A percentile compares a stretch with the other conserved stretches of the same genome.
These are phyloP conservation scores for Parasteatoda lunata DNA, from an alignment of 2,888 invertebrate genomes.

Conservation along the genomic window DNA sequence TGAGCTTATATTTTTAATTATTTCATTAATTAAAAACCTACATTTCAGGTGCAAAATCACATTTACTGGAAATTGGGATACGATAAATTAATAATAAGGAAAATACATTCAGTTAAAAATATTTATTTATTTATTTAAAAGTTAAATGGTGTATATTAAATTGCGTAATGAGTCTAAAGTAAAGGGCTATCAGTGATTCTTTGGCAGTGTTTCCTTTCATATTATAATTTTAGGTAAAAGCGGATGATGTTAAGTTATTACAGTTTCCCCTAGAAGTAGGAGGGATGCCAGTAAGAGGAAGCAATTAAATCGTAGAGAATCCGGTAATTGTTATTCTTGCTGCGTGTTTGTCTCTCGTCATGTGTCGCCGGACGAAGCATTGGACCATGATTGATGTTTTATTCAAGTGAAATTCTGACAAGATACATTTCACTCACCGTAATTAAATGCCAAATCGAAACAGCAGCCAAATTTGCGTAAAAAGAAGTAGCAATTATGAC, in stretches of 20 bases:
- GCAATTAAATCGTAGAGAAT: slow-evolving; percentile 45
- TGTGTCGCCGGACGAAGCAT: slow-evolving; percentile 56
- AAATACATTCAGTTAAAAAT: too few species aligned
- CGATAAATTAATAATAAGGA: too few species aligned
- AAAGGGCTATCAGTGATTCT: not conserved
- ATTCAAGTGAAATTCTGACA: slow-evolving; percentile 57
- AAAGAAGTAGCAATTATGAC: slow-evolving; percentile 43
- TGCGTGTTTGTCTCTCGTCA: slow-evolving; percentile 51
- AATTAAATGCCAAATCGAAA: slow-evolving; percentile 56
- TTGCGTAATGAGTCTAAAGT: too few species aligned
- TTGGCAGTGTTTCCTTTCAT: not conserved
- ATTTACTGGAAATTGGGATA: too few species aligned
- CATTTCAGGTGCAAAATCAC: too few species aligned
- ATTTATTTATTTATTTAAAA: too few species aligned
- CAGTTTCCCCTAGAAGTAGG: slow-evolving; percentile 14
- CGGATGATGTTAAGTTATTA: slow-evolving; percentile 37
- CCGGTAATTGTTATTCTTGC: slow-evolving; percentile 54
- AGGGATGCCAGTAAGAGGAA: slow-evolving; percentile 22
- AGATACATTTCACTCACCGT: slow-evolving; percentile 55
- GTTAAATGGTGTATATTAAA: too few species aligned
- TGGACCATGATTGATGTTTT: slow-evolving; percentile 65
- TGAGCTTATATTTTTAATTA: too few species aligned
- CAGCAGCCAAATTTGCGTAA: slow-evolving; percentile 17
- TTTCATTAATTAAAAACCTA: too few species aligned
- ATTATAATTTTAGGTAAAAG: slow-evolving; percentile 28